Base-by-base conservation (phyloP, 2,888 invertebrate genomes). In the Nebria brevicollis region DNA sequence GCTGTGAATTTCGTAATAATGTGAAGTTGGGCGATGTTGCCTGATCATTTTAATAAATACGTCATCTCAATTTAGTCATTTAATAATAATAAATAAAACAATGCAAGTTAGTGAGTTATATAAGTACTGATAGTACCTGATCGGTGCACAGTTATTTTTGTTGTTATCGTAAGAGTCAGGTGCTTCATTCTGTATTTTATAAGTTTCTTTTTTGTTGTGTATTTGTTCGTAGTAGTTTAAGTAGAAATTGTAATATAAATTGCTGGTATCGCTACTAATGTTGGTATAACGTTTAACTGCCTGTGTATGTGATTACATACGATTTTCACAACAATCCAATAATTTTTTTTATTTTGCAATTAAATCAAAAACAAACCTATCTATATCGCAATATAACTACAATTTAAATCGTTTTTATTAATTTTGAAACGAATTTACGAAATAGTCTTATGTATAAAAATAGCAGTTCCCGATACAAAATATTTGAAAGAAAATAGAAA, bases 101-200 rank as follows among this genome's bases (percentile, higher is more conserved):
- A 78, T 78, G 78, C 78, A 78, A 78, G 34, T 73, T 25, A 73
- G 73, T 34, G 42, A 73, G 68, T 68, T 68, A 42, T 73, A 42
- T 20, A 73, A 41, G 41, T 73, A 73, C 73, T 73, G 73, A 20
- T 74, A 65, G 78, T 78, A 78, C 78, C 78, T 78, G 78, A 73
- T 73, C n/a, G 26, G 66, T 64, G 42, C 25, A 75, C 54, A 42
- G 73, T 73, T 77, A 65, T 78, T 54, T 34, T 54, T 54, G 54
- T 54, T 54, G 54, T 54, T 54, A 10, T 76, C 66, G 42, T 41
- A 66, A 34, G 43, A 10, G 41, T 66, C 77, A 77, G 77, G 77
- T 77, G 77, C 77, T 77, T 73, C 66, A 77, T 13, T 70, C 26
- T 25, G 34, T 70, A 70, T 70, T 70, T 25, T 26, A 34, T 70